Base-by-base conservation (phyloP, 1,140 invertebrate species). In the Eupeodes corollae region DNA sequence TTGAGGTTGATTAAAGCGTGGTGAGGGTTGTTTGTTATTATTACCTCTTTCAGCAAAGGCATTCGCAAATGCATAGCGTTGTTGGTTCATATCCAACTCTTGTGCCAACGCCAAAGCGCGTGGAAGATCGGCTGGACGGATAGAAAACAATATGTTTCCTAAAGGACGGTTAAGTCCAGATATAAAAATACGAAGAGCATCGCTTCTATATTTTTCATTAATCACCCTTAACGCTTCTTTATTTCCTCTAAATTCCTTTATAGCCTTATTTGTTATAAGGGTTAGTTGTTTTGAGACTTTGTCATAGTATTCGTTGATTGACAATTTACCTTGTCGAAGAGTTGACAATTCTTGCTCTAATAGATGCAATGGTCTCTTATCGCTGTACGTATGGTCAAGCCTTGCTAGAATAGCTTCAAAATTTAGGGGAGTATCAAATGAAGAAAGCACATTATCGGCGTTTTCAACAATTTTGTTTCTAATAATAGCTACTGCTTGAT, bases 231-330 rank as follows among this genome's bases (percentile, higher is more conserved):
- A n/a, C 2, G 45, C 37, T 26, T 39, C 42, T 9, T 41, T 2
- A 11, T 33, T 45, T 1, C 32, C 42, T 13, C 46, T 40, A 34
- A 48, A 40, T 26, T 46, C 43, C 49, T 55, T 55, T 9, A 42
- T 44, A 6, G 37, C 45, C 42, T 55, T 49, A 16, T 55, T 57
- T 19, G 26, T 45, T 37, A 42, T 47, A 35, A 26, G 16, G 14
- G 16, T 43, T 13, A 43, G 10, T 32, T 43, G 16, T 43, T 43
- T 43, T 16, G 16, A 14, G 5, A 53, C 46, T 11, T 47, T 39
- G 14, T 50, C 47, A 37, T 52, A 52, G 31, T 33, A 52, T 33
- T 56, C 42, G 13, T 53, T 35, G 0, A 52, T 35, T 43, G 44
- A 37, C 31, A 51, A 34, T 15, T 13, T 47, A n/a, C 40, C 45